Evolutionary conservation across 2,113 vertebrate species (phyloP), one percentile per base, ranked within the genome.

Genomic region (Prinia subflava): DNA sequence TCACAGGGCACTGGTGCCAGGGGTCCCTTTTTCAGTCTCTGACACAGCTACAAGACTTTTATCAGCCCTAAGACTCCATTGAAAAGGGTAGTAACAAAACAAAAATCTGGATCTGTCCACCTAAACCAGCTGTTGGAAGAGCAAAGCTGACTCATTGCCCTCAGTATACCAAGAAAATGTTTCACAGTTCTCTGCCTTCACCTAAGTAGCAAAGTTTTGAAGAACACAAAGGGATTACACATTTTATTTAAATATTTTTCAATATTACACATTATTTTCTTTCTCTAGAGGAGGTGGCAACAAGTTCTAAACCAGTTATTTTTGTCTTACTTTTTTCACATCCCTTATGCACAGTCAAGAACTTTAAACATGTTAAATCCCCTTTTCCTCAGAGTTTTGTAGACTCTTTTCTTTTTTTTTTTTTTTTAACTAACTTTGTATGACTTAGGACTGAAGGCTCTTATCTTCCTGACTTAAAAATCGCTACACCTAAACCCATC

Each of bases 281-380:
- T 82, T 68, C 28, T 50, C 57, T 64, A 55, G 85, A 27, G 68
- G 25, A 20, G 11, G 15, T 57, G 15, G 11, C 42, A 69, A 16
- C 21, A 41, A 28, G 7, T 42, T 18, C 11, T 75, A 75, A 73
- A 37, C 2, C 4, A 35, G 5, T 37, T n/a, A 6, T 25, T 70
- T 55, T 55, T 42, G 35, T 22, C 6, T 13, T 50, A 20, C 1
- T 15, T 28, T 67, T 65, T 53, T 15, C 28, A 2, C 1, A 0
- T 52, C 44, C 31, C 9, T 83, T 67, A 52, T 3, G 1, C 1
- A 13, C 24, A 4, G 3, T 39, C 30, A 49, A 41, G 15, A 52
- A 17, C 9, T 31, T 81, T 35, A 17, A 71, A 44, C 16, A 89
- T 25, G 44, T 5, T 41, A 64, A 63, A 46, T 42, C 6, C 5